Percentiles rank a stretch among this genome's conserved stretches.
Evolutionary conservation across 2,888 invertebrate species (phyloP).

Genomic region (Neoitamus cyanurus): DNA sequence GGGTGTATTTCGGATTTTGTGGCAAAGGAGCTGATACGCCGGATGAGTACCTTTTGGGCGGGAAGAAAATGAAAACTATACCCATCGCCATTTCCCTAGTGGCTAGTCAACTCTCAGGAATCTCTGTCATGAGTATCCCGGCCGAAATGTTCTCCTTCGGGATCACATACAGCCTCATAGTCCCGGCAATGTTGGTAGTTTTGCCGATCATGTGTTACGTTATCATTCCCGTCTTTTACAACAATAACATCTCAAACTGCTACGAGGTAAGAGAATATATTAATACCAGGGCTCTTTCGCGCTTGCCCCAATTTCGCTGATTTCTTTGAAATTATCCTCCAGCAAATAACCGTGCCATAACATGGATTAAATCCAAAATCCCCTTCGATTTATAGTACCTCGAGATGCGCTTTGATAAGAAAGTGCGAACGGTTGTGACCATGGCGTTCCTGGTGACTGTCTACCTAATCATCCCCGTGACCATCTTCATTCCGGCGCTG

Average conservation of each 20-base stretch:
- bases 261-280: constrained; percentile 57
- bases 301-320: not conserved
- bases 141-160: constrained; percentile 68
- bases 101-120: constrained; percentile 69
- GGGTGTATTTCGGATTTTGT: constrained; percentile 68
- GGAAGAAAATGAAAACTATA: constrained; percentile 67
- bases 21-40: constrained; percentile 60
- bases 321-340: not conserved
- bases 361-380: not conserved
- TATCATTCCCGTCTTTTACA: constrained; percentile 66
- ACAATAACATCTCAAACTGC: constrained; percentile 64
- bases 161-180: constrained; percentile 62
- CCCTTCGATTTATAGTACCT: constrained; percentile 58
- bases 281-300: not conserved
- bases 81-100: constrained; percentile 72
- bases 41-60: constrained; percentile 68
- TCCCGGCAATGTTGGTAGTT: constrained; percentile 62
- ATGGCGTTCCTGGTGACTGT: constrained; percentile 59
- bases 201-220: constrained; percentile 57
- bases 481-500: constrained; percentile 58
- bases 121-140: constrained; percentile 67
- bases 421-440: constrained; percentile 60
- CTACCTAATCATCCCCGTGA: constrained; percentile 61
- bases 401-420: constrained; percentile 61
- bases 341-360: not conserved